phyloP scores from a whole-genome alignment of 2,797 vertebrate genomes.

The Hozukius guyotensis region DNA sequence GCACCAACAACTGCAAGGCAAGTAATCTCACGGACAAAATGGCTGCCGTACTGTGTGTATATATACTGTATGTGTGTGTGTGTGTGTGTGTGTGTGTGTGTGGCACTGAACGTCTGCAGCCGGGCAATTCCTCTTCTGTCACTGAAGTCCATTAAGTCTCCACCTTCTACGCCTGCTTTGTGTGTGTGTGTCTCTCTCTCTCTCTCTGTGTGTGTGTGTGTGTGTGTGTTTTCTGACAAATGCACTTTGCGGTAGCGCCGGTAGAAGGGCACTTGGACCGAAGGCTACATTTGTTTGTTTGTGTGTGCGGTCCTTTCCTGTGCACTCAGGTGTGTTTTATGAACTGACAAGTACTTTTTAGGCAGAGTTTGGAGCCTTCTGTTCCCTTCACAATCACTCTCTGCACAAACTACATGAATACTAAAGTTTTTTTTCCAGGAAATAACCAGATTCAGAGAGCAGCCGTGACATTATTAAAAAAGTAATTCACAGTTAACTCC shows the following conservation, averaged over 20 bases:
- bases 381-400: conserved; percentile 25
- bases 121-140: conserved; percentile 36
- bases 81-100: not conserved
- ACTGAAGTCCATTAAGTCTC: conserved; percentile 42
- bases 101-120: conserved; percentile 3
- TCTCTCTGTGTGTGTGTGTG: not conserved
- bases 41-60: not conserved
- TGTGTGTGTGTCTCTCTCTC: not conserved
- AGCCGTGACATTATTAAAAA: not conserved
- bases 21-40: conserved; percentile 11
- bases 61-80: not conserved
- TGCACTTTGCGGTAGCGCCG: conserved; percentile 26
- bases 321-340: conserved; percentile 35
- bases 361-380: not conserved
- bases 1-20: not conserved
- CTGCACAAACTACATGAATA: conserved; percentile 5
- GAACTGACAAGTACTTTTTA: conserved; percentile 32
- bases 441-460: not conserved
- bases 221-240: conserved; percentile 24
- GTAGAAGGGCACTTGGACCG: conserved; percentile 26
- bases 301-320: conserved; percentile 12
- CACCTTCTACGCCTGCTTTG: not conserved
- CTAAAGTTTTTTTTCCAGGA: not conserved
- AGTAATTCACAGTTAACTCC: not conserved
- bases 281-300: conserved; percentile 55